phyloP scores from a whole-genome alignment of 1,140 invertebrate species.

The Euschistus heros region DNA sequence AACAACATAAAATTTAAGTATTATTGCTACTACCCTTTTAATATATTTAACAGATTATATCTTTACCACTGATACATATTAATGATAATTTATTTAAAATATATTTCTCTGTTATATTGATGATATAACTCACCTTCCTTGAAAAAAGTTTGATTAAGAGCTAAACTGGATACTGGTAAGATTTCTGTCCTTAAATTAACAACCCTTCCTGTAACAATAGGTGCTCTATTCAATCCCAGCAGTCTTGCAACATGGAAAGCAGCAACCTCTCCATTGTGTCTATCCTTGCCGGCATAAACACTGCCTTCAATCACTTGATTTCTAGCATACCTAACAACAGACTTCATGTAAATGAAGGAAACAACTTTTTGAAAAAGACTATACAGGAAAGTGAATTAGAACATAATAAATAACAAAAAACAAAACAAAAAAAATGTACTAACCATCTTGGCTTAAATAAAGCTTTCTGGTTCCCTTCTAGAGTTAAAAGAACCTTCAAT shows the following conservation, averaged over 20 bases:
- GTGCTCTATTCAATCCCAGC: conserved; percentile 63
- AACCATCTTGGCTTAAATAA: conserved; percentile 84
- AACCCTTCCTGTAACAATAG: conserved; percentile 64
- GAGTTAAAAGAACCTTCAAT: conserved; percentile 68
- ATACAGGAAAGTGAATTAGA: background rate
- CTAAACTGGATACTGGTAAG: conserved; percentile 51
- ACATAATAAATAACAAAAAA: background rate
- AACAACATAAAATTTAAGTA: too few species aligned
- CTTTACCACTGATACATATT: too few species aligned
- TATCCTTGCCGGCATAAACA: conserved; percentile 79
- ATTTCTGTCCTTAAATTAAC: conserved; percentile 67
- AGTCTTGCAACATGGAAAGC: conserved; percentile 81
- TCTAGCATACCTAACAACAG: conserved; percentile 50
- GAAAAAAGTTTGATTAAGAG: conserved; percentile 50
- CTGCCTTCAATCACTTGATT: conserved; percentile 62
- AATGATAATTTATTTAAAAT: too few species aligned
- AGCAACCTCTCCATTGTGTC: conserved; percentile 89
- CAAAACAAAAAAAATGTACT: conserved; percentile 18
- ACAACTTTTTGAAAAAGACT: background rate
- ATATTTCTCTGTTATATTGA: too few species aligned
- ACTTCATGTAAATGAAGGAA: background rate
- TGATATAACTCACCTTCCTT: conserved; percentile 31
- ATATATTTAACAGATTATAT: too few species aligned
- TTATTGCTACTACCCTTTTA: too few species aligned
- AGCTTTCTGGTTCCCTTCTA: conserved; percentile 66